These are phyloP conservation scores for Drosophila buzzatii DNA, from an alignment of 2,888 invertebrate genomes.

Conservation along the genomic window DNA sequence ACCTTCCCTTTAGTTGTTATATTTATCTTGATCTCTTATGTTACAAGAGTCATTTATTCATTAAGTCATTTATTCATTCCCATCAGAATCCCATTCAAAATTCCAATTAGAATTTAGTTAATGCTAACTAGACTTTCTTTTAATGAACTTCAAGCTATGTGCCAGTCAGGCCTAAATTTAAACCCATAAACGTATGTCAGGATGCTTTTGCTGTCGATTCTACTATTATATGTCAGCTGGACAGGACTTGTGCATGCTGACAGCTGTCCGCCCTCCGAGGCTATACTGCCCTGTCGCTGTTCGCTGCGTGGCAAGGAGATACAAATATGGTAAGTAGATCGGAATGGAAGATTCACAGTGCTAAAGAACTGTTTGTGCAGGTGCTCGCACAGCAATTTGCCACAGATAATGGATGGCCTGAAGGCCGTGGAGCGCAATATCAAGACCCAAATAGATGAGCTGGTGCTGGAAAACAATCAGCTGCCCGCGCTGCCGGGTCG, in stretches of 20 bases:
- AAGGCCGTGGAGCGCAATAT: constrained; percentile 89
- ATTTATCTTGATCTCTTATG: too few species aligned
- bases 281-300: constrained; percentile 93
- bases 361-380: constrained; percentile 85
- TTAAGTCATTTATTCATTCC: too few species aligned
- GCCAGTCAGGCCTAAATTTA: constrained; percentile 20
- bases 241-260: constrained; percentile 53
- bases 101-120: background rate
- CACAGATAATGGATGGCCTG: constrained; percentile 91
- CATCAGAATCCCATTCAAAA: too few species aligned
- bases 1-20: too few species aligned
- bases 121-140: background rate
- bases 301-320: constrained; percentile 91
- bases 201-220: constrained; percentile 56
- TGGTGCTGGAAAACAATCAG: constrained; percentile 95
- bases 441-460: constrained; percentile 91
- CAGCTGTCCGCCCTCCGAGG: constrained; percentile 90
- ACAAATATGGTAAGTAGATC: constrained; percentile 91
- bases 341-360: too few species aligned
- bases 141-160: constrained; percentile 53
- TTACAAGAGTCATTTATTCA: too few species aligned
- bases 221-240: constrained; percentile 49
- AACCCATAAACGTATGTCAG: constrained; percentile 14
- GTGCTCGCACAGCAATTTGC: constrained; percentile 96
- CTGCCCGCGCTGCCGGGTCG: constrained; percentile 94